These are phyloP conservation scores for Bubo blakistoni DNA, from an alignment of 2,113 vertebrate genomes.

Conservation along the genomic window DNA sequence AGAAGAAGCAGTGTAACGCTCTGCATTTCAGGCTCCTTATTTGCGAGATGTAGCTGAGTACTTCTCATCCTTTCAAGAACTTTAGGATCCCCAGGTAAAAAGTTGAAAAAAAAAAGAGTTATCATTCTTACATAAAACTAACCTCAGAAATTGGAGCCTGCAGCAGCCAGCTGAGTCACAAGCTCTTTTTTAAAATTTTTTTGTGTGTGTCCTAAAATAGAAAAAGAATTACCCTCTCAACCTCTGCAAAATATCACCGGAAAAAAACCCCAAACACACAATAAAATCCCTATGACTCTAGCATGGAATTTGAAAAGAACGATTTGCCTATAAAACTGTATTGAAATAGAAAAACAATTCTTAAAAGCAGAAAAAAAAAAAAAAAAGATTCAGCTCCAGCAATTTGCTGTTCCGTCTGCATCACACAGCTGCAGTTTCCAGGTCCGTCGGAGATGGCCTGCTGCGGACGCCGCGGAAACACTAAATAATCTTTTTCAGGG, in stretches of 20 bases:
- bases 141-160: background rate
- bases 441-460: background rate
- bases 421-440: background rate
- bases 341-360: background rate
- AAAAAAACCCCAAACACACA: too few species aligned
- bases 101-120: background rate
- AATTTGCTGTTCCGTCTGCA: background rate
- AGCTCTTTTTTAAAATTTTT: background rate
- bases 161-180: background rate
- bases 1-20: background rate
- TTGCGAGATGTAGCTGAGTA: rapidly evolving
- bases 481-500: background rate
- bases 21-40: background rate
- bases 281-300: background rate
- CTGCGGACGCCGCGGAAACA: background rate
- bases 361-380: background rate
- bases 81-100: background rate
- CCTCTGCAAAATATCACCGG: background rate
- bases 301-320: background rate
- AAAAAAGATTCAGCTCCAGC: background rate
- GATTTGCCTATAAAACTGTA: background rate
- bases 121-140: background rate
- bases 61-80: background rate
- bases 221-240: background rate
- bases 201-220: background rate